Percentiles rank a stretch among this genome's conserved stretches.
phyloP scores from a whole-genome alignment of 37 sponge, comb jelly and placozoan genomes.

The Agelas oroides region DNA sequence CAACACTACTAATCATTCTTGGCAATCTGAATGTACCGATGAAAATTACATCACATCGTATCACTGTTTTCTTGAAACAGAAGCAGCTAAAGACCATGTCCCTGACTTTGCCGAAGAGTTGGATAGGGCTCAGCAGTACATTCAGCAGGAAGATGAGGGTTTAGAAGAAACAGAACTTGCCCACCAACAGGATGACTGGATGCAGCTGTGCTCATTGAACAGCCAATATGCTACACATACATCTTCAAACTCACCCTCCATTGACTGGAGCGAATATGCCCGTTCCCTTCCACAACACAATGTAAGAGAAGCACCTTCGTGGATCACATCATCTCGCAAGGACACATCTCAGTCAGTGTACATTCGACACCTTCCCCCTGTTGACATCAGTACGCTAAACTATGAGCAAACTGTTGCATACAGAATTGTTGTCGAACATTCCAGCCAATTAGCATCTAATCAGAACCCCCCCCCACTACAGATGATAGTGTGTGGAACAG shows the following conservation, averaged over 20 bases:
- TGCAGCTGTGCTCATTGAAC: too few relatives aligned
- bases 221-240: too few relatives aligned
- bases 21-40: not conserved
- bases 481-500: slow-evolving; percentile 42
- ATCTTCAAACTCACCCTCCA: too few relatives aligned
- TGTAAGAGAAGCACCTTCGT: not conserved
- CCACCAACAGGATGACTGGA: too few relatives aligned
- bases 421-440: not conserved
- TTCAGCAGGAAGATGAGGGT: too few relatives aligned
- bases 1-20: not conserved
- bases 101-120: slow-evolving; percentile 1
- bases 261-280: too few relatives aligned
- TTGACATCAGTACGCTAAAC: too few relatives aligned
- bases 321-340: not conserved
- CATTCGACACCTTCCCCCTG: not conserved
- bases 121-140: not conserved
- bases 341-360: not conserved
- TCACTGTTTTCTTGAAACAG: not conserved
- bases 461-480: slow-evolving; percentile 15
- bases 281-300: too few relatives aligned
- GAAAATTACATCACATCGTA: slow-evolving; percentile 1
- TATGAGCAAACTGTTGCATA: not conserved
- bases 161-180: too few relatives aligned
- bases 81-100: not conserved
- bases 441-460: not conserved